A percentile compares a stretch with the other conserved stretches of the same genome.
Conservation (phyloP, 2,888 invertebrate species). For the Metellina segmentata region DNA sequence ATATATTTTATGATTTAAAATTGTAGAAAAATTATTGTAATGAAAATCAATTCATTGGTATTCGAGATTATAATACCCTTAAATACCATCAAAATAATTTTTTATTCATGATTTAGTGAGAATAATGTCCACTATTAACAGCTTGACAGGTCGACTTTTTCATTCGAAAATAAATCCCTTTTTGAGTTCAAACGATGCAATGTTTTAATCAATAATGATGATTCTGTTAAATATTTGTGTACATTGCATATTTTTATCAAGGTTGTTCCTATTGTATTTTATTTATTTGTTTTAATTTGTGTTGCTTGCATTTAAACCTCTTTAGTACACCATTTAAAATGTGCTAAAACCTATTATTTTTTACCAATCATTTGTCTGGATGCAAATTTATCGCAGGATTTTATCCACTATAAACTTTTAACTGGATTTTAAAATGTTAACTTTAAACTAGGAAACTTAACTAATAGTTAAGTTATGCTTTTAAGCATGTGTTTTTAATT, state of each 20-base stretch:
- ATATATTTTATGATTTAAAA: too few relatives aligned
- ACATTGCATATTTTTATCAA: slow-evolving; percentile 1
- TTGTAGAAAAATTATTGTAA: too few relatives aligned
- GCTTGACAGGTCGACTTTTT: not conserved
- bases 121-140: too few relatives aligned
- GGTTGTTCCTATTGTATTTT: slow-evolving; percentile 1
- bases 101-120: too few relatives aligned
- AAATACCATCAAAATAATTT: too few relatives aligned
- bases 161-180: not conserved
- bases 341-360: too few relatives aligned
- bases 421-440: not conserved
- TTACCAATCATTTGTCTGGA: too few relatives aligned
- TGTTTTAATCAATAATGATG: not conserved
- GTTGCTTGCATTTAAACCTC: not conserved
- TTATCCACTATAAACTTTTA: not conserved
- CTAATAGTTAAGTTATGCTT: not conserved
- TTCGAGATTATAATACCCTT: too few relatives aligned
- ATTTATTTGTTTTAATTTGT: slow-evolving; percentile 1
- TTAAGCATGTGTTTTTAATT: too few relatives aligned
- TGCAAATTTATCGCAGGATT: too few relatives aligned
- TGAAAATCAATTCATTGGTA: too few relatives aligned
- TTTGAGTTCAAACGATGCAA: not conserved
- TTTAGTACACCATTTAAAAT: too few relatives aligned
- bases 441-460: not conserved
- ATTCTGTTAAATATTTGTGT: not conserved